Percentiles rank a stretch among this genome's conserved stretches.
These are phyloP conservation scores for Cardiocondyla obscurior DNA, from an alignment of 1,140 invertebrate species.

Conservation along the genomic window DNA sequence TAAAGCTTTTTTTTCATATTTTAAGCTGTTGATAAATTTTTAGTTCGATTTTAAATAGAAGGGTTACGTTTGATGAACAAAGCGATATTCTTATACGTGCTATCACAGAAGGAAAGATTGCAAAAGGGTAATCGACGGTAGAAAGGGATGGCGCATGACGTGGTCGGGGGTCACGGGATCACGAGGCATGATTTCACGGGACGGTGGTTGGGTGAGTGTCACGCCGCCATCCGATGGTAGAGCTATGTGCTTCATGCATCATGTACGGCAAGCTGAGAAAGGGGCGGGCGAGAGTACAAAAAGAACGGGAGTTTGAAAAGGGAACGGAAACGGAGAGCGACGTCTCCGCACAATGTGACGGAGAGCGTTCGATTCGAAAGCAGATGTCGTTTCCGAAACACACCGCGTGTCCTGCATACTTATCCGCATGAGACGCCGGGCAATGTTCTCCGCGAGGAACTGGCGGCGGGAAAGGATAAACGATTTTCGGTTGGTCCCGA, in stretches of 20 bases:
- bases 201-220: slow-evolving; percentile 79
- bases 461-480: slow-evolving; percentile 14
- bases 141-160: slow-evolving; percentile 11
- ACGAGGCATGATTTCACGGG: slow-evolving; percentile 80
- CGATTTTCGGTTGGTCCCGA: slow-evolving; percentile 16
- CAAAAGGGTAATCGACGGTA: slow-evolving; percentile 23
- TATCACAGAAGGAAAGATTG: slow-evolving; percentile 14
- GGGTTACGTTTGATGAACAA: not conserved
- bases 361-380: slow-evolving; percentile 65
- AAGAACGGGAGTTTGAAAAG: slow-evolving; percentile 46
- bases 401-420: slow-evolving; percentile 57
- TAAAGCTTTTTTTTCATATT: too few species aligned
- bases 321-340: slow-evolving; percentile 58
- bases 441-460: not conserved
- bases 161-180: slow-evolving; percentile 63
- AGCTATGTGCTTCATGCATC: slow-evolving; percentile 77
- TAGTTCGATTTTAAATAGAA: not conserved
- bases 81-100: not conserved
- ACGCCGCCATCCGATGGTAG: slow-evolving; percentile 74
- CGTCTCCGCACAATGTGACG: slow-evolving; percentile 48
- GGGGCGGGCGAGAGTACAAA: slow-evolving; percentile 22
- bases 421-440: slow-evolving; percentile 37
- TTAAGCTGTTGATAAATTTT: not conserved
- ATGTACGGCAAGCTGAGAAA: slow-evolving; percentile 68
- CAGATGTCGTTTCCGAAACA: slow-evolving; percentile 69